These are phyloP conservation scores for Oreochromis mossambicus DNA, from an alignment of 2,797 vertebrate species.

Conservation along the genomic window DNA sequence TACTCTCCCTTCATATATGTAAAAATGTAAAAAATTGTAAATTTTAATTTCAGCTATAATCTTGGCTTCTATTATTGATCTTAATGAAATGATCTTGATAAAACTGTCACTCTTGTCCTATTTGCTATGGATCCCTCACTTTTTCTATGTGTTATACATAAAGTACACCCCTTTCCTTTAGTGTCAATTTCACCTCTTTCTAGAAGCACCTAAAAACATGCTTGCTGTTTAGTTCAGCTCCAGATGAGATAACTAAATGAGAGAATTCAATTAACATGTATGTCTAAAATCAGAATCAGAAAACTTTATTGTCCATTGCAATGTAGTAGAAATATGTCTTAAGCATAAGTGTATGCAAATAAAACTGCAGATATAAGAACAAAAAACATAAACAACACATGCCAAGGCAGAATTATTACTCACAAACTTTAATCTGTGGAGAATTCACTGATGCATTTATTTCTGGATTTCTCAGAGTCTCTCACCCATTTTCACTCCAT, in stretches of 20 bases:
- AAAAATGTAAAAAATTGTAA: background rate
- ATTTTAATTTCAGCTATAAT: background rate
- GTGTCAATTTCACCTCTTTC: background rate
- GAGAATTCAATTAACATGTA: background rate
- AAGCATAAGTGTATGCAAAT: background rate
- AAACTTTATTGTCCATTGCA: background rate
- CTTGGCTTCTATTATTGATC: background rate
- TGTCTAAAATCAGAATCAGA: background rate
- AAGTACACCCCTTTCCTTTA: background rate
- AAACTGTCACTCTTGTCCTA: rapidly evolving
- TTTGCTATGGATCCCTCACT: background rate
- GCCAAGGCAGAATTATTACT: background rate
- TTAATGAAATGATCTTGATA: background rate
- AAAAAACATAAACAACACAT: background rate
- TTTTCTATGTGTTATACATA: background rate
- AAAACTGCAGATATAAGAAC: background rate
- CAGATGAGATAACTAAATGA: background rate
- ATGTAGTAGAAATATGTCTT: background rate
- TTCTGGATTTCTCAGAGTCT: background rate
- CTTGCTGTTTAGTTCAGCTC: background rate
- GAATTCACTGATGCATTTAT: background rate
- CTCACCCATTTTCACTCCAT: background rate
- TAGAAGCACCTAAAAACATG: background rate
- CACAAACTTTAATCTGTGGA: background rate
- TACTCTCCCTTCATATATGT: background rate